These are phyloP conservation scores for Syndactyla subalaris DNA, from an alignment of 2,797 vertebrate genomes.

Conservation along the genomic window DNA sequence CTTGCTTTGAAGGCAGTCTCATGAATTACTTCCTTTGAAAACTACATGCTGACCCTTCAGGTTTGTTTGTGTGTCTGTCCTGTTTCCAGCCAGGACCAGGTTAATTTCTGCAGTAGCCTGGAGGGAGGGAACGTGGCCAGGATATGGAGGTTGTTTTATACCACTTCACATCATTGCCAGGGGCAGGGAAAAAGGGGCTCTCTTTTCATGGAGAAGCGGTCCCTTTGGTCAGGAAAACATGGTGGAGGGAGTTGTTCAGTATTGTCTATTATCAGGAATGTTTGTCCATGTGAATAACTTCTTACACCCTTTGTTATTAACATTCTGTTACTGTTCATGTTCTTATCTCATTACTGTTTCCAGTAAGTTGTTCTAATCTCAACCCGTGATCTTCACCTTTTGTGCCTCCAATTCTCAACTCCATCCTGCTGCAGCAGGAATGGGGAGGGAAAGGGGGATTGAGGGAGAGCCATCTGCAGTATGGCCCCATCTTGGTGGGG, in stretches of 20 bases:
- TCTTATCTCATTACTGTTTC: background rate
- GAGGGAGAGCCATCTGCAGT: background rate
- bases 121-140: too few relatives aligned
- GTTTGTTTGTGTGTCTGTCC: background rate
- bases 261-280: background rate
- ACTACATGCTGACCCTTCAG: background rate
- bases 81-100: background rate
- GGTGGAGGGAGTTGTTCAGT: background rate
- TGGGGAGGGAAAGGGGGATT: background rate
- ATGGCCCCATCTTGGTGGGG: background rate
- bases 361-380: background rate
- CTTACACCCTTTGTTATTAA: background rate
- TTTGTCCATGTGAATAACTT: background rate
- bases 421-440: accelerated
- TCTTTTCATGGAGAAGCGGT: background rate
- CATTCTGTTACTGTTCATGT: background rate
- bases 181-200: background rate
- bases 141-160: background rate
- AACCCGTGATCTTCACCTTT: background rate
- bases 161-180: background rate
- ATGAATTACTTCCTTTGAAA: background rate
- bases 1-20: background rate
- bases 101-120: background rate
- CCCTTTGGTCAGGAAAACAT: background rate
- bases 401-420: background rate